Evolutionary conservation across 2,888 invertebrate species (phyloP), one percentile per base, ranked within the genome.

Genomic region (Eilema depressum): DNA sequence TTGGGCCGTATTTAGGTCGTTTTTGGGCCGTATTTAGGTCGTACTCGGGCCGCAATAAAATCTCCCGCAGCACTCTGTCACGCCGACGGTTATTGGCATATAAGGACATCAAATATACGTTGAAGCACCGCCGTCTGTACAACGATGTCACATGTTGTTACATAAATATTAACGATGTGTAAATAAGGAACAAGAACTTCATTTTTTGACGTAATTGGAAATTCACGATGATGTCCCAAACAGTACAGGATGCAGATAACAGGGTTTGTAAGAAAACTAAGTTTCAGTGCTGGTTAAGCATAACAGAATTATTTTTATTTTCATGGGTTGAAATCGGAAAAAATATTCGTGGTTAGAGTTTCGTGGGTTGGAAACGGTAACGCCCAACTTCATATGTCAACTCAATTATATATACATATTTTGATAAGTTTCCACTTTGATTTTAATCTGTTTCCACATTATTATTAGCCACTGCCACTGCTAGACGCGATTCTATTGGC

Each of bases 31-130:
- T 47, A 47, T 47, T 47, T 47, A 53, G 53, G 60, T 60, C 57
- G 37, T 37, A 61, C 30, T 37, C 72, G 75, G 80, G 80, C 17
- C 76, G 75, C 78, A 71, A 82, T 81, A 82, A 81, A 81, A 76
- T 30, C 67, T n/a, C 63, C 41, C 53, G 59, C 72, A 71, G 83
- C 79, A 81, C 68, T 69, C 75, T 75, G 78, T 73, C 81, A 75
- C 65, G 75, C 23, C 26, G 28, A 28, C 59, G 56, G 47, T 69
- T 78, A 80, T 80, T 60, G 64, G 57, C 67, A 60, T 47, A 66
- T 65, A 56, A 79, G 63, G 67, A 69, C 71, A 73, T 68, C 68
- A 72, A 69, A 56, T n/a, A n/a, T 26, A 60, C 12, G 68, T 60
- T 53, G 53, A 47, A 66, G 62, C n/a, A 60, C n/a, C 11, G 47